These are phyloP conservation scores for Tethya wilhelma DNA, from an alignment of 37 sponge, comb jelly and placozoan species.

Conservation along the genomic window DNA sequence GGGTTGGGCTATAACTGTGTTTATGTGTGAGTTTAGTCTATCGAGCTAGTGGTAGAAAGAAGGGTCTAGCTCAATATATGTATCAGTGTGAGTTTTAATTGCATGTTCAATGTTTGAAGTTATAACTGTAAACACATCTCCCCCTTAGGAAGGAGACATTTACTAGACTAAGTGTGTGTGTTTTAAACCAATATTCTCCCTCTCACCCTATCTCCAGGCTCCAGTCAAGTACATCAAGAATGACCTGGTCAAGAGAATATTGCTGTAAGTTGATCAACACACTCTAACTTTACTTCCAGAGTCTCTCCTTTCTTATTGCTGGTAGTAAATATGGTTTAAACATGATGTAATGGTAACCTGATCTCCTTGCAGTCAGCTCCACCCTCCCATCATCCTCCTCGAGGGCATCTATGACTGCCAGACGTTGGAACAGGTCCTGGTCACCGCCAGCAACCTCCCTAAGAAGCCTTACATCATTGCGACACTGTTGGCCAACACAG, in stretches of 20 bases:
- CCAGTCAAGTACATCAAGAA: constrained; percentile 39
- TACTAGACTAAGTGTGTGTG: no score
- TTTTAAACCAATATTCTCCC: not conserved
- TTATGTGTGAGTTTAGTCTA: not conserved
- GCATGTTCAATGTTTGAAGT: no score
- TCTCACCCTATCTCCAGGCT: not conserved
- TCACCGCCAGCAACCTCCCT: constrained; percentile 25
- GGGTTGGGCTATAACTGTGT: constrained; percentile 5
- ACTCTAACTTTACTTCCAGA: not conserved
- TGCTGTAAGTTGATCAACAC: constrained; percentile 14
- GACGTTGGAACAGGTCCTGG: constrained; percentile 52
- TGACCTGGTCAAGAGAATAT: constrained; percentile 32
- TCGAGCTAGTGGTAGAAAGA: no score
- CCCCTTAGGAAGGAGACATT: no score
- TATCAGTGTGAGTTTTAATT: no score
- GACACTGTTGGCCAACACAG: constrained; percentile 56
- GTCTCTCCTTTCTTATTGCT: no score
- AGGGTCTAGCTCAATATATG: no score
- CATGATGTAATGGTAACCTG: not conserved
- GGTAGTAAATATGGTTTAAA: not conserved
- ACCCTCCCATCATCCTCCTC: constrained; percentile 54
- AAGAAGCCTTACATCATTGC: constrained; percentile 68
- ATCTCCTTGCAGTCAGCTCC: constrained; percentile 1
- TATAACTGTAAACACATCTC: no score
- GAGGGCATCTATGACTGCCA: constrained; percentile 65